Evolutionary conservation across 2,888 invertebrate species (phyloP).

Genomic region (Cosmopolites sordidus): DNA sequence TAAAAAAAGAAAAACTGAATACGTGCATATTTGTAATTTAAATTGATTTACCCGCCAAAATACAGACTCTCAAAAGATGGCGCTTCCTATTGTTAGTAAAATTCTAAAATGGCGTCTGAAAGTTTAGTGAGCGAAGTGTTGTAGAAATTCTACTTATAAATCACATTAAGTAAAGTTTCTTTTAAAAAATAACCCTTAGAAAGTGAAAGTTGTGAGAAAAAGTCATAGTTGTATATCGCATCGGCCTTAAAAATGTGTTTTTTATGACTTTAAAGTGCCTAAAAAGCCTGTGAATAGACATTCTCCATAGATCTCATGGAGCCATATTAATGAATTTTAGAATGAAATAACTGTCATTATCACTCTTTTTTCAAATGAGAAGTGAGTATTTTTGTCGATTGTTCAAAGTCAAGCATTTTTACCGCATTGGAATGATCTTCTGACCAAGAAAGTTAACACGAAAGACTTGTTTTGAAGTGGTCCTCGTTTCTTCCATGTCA

Average conservation of each 20-base stretch:
- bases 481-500: slow-evolving; percentile 36
- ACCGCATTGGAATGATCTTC: no score
- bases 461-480: slow-evolving; percentile 29
- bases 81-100: slow-evolving; percentile 61
- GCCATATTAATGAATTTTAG: slow-evolving; percentile 60
- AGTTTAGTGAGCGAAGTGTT: slow-evolving; percentile 59
- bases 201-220: slow-evolving; percentile 3
- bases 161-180: slow-evolving; percentile 13
- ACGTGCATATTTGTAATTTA: slow-evolving; percentile 5
- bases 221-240: slow-evolving; percentile 20
- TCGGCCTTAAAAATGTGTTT: slow-evolving; percentile 23
- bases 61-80: slow-evolving; percentile 55
- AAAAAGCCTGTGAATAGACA: slow-evolving; percentile 33
- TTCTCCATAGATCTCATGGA: slow-evolving; percentile 44
- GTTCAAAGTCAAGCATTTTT: neutral
- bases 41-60: slow-evolving; percentile 37
- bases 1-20: no score
- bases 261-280: slow-evolving; percentile 29
- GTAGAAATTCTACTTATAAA: slow-evolving; percentile 40
- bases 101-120: slow-evolving; percentile 64
- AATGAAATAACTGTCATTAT: slow-evolving; percentile 38
- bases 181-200: slow-evolving; percentile 4
- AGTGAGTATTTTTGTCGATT: slow-evolving; percentile 36
- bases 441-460: no score
- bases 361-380: slow-evolving; percentile 41